phyloP scores from a whole-genome alignment of 2,888 invertebrate genomes.

The Rapana venosa region DNA sequence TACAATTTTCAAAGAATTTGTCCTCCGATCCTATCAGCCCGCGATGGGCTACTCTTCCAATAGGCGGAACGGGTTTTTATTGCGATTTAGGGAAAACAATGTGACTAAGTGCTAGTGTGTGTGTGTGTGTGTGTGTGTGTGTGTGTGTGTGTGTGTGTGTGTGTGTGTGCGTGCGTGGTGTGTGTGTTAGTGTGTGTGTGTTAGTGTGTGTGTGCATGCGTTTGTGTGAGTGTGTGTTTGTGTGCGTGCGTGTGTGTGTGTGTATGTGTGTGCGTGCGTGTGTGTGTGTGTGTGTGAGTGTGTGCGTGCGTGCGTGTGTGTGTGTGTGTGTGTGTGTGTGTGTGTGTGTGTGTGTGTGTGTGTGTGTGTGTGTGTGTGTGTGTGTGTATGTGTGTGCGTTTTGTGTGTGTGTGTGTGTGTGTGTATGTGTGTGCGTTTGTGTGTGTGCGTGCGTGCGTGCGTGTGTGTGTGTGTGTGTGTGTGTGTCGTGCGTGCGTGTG shows the following conservation, averaged over 20 bases:
- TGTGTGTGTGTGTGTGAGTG: conserved; percentile 1
- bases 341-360: not conserved
- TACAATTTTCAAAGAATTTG: too few relatives aligned
- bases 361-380: not conserved
- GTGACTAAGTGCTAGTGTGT: not conserved
- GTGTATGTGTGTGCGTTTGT: not conserved
- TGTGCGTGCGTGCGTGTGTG: not conserved
- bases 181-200: not conserved
- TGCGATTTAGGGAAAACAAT: too few relatives aligned
- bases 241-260: not conserved
- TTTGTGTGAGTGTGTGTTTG: not conserved
- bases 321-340: not conserved
- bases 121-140: not conserved
- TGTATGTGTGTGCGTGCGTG: not conserved
- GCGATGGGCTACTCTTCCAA: too few relatives aligned
- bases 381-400: not conserved
- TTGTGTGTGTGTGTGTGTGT: not conserved
- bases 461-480: not conserved
- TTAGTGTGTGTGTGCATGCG: too few relatives aligned
- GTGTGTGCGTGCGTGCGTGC: not conserved
- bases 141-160: not conserved
- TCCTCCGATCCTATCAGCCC: too few relatives aligned
- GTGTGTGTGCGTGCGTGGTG: not conserved
- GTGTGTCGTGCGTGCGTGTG: not conserved
- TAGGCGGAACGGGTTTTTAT: too few relatives aligned